Conservation (phyloP, 2,113 vertebrate species). For the Chroicocephalus ridibundus region DNA sequence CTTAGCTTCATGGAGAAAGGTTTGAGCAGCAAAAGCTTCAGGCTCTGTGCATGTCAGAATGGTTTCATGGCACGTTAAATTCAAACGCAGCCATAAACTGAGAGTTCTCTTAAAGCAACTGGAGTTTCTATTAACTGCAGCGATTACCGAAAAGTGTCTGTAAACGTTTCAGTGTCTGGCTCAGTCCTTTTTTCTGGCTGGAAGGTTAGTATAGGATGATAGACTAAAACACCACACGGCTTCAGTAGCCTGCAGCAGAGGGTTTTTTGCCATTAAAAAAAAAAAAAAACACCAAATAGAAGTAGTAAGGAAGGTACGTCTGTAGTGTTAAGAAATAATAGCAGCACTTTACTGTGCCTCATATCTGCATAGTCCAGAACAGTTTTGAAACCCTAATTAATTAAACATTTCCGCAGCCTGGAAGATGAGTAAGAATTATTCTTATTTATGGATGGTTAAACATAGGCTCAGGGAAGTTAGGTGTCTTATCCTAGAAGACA, state of each 20-base stretch:
- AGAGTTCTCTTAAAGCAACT: constrained; percentile 13
- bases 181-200: constrained; percentile 1
- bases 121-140: constrained; percentile 42
- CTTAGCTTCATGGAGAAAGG: neutral
- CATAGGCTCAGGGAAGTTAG: neutral
- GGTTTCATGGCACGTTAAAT: constrained; percentile 28
- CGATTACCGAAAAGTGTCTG: constrained; percentile 30
- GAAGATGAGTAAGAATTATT: constrained; percentile 6
- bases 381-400: constrained; percentile 15
- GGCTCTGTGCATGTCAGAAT: neutral
- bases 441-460: neutral
- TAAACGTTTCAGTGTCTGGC: constrained; percentile 24
- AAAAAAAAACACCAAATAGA: neutral
- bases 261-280: neutral
- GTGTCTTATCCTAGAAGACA: neutral
- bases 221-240: neutral
- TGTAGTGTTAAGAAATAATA: neutral
- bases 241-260: neutral
- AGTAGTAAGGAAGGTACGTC: neutral
- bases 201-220: neutral
- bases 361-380: neutral
- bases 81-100: neutral
- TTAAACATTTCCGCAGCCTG: constrained; percentile 3
- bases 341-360: neutral
- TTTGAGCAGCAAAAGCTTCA: constrained; percentile 39